Evolutionary conservation across 37 sponge, comb jelly and placozoan species (phyloP).

Genomic region (Ianthella basta): DNA sequence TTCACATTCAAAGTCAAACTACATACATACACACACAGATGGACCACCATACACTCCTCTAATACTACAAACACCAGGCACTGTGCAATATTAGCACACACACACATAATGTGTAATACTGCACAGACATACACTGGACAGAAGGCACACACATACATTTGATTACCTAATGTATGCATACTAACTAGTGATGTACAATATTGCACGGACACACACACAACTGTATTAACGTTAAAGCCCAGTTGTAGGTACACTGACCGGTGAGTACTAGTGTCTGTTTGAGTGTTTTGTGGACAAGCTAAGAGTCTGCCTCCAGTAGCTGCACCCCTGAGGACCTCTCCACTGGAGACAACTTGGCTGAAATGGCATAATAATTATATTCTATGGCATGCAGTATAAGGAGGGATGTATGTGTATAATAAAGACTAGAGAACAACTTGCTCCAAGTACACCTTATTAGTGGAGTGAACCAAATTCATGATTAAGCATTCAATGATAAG

Average conservation of each 20-base stretch:
- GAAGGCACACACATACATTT: too few species aligned
- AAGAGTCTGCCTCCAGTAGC: constrained; percentile 82
- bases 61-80: neutral
- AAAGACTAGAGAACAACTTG: too few species aligned
- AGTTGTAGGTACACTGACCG: constrained; percentile 49
- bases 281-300: constrained; percentile 86
- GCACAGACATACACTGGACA: neutral
- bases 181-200: neutral
- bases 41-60: neutral
- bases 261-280: constrained; percentile 97
- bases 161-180: too few species aligned
- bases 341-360: constrained; percentile 93
- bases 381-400: constrained; percentile 1
- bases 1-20: neutral
- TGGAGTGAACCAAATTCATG: too few species aligned
- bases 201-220: neutral
- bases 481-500: too few species aligned
- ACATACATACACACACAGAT: constrained; percentile 6
- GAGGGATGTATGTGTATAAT: too few species aligned
- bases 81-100: neutral
- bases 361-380: constrained; percentile 96
- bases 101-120: neutral
- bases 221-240: neutral
- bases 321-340: constrained; percentile 92
- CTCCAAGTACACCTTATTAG: too few species aligned